These are phyloP conservation scores for Forpus xanthops DNA, from an alignment of 2,797 vertebrate genomes.

Conservation along the genomic window DNA sequence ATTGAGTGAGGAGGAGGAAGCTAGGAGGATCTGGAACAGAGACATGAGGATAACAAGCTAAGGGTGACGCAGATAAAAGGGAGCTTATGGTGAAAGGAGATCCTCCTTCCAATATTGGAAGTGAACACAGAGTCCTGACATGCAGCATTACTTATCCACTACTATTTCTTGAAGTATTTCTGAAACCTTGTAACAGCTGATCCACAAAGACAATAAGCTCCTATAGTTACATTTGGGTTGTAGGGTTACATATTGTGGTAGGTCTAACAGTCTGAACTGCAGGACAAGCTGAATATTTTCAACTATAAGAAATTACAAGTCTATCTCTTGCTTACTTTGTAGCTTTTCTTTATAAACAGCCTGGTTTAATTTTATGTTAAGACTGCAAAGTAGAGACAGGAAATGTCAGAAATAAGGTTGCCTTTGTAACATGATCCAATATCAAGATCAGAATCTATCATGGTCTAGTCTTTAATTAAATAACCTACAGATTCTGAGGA, in stretches of 20 bases:
- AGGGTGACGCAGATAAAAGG: not conserved
- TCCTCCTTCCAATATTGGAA: not conserved
- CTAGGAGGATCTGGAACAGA: not conserved
- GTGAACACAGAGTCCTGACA: not conserved
- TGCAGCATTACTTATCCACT: not conserved
- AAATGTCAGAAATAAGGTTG: constrained; percentile 64
- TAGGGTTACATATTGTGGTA: not conserved
- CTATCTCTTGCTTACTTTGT: not conserved
- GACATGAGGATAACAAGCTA: not conserved
- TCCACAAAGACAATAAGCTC: not conserved
- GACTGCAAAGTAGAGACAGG: not conserved
- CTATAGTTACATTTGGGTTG: not conserved
- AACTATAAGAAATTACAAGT: not conserved
- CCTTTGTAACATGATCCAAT: not conserved
- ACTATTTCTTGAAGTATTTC: not conserved
- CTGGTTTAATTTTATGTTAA: not conserved
- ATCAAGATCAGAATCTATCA: not conserved
- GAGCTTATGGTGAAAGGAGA: not conserved
- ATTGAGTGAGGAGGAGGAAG: not conserved
- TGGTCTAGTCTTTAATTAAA: not conserved
- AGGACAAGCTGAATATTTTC: not conserved
- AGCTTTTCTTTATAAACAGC: not conserved
- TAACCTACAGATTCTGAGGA: not conserved
- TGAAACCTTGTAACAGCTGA: not conserved
- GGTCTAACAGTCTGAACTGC: not conserved